Evolutionary conservation across 1,140 invertebrate species (phyloP), one percentile per base, ranked within the genome.

Genomic region (Stegodyphus dumicola): DNA sequence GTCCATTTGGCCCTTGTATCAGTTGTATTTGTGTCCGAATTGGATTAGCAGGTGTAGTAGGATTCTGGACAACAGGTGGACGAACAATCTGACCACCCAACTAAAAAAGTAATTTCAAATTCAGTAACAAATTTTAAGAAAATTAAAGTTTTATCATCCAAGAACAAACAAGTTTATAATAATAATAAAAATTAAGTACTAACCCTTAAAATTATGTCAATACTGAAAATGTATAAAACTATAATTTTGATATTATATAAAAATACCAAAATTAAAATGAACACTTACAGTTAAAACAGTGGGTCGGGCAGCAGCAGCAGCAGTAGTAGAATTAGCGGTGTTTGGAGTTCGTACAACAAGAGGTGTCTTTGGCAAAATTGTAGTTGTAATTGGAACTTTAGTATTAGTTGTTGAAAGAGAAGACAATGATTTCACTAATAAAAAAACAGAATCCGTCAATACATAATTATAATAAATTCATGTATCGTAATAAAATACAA

Each of bases 1-100:
- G 97, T 17, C 97, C 97, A 90, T 97, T 96, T 0, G 95, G 94
- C 0, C 94, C 94, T 88, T 96, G 94, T 87, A 97, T 94, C 83
- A 98, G 96, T 92, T 98, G 96, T 52, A 99, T 95, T 90, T 95
- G 95, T 17, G 87, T 85, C 18, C 87, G 33, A 18, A 87, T 80
- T 7, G 88, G 80, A 13, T 56, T 69, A 54, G 67, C 95, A 77
- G 93, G 94, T 87, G 77, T 89, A 86, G 66, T 87, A 88, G 77
- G 87, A 81, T 81, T 81, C 77, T 89, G 89, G n/a, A 87, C 73
- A 70, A 84, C 69, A 5, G 83, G 69, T 33, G 77, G 86, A 67
- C 83, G 66, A 54, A 77, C 86, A 66, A 66, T 85, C 69, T 53
- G 80, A 64, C 64, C 80, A 70, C 52, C 81, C 77, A 79, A 71